A percentile compares a stretch with the other conserved stretches of the same genome.
Evolutionary conservation across 2,797 vertebrate species (phyloP).

Genomic region (Halcyon badia): DNA sequence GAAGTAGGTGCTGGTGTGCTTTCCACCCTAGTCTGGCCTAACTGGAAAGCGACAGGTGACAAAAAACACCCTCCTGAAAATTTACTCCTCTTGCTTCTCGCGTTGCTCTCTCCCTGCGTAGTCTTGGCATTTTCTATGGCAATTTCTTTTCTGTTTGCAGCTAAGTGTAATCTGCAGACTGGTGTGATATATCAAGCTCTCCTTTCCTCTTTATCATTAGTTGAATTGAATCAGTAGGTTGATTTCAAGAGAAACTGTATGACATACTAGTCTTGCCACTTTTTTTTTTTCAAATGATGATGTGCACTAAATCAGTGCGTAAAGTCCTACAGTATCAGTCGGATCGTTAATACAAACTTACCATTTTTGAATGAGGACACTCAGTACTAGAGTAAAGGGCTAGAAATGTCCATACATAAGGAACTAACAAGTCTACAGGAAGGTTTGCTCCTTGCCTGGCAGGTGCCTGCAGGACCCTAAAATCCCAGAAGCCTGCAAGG

Average conservation of each 20-base stretch:
- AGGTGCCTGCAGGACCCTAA: not conserved
- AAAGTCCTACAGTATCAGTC: not conserved
- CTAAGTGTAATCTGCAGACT: not conserved
- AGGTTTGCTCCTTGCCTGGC: not conserved
- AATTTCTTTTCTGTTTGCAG: not conserved
- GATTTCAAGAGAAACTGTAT: not conserved
- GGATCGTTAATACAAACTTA: not conserved
- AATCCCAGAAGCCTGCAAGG: not conserved
- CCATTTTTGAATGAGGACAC: not conserved
- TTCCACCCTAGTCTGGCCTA: not conserved
- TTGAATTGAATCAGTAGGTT: not conserved
- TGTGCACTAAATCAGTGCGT: not conserved
- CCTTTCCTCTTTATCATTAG: not conserved
- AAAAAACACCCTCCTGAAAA: not conserved
- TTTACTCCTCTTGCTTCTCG: not conserved
- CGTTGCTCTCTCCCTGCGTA: not conserved
- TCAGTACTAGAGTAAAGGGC: not conserved
- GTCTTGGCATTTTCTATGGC: not conserved
- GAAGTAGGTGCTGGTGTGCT: not conserved
- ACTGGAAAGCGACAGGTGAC: not conserved
- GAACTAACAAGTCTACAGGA: not conserved
- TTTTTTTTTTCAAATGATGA: too few species aligned
- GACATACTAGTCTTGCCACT: not conserved
- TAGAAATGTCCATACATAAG: not conserved
- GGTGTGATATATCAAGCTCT: not conserved